Base-by-base conservation (phyloP, 2,113 vertebrate genomes). In the Morone chrysops region DNA sequence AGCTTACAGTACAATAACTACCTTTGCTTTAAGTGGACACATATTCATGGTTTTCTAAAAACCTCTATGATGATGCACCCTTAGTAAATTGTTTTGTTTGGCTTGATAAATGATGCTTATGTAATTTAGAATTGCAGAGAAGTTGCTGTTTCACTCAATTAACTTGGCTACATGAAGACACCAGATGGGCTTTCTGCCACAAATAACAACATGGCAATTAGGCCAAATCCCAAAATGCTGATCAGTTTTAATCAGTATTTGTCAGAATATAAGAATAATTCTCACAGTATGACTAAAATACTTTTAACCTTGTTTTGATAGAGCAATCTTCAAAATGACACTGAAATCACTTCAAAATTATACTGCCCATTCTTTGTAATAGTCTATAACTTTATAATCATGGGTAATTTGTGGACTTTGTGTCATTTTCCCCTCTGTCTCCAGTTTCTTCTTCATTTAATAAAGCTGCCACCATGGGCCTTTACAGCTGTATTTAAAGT, bases 181-280 rank as follows among this genome's bases (percentile, higher is more conserved):
- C 14, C 69, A 90, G 79, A 81, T 79, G 70, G 75, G 18, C 48
- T 68, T 80, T 79, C 66, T 14, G 40, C 60, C 41, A 60, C 76
- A 79, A 89, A 78, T 75, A 89, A 89, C 75, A 79, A 78, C 65
- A 78, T 51, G 51, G 31, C 75, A 85, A 87, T 83, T 84, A 86
- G 66, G 36, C 57, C 47, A 50, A 60, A 69, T 87, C 73, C 57
- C 75, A 68, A 90, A 83, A 73, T 76, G 14, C 73, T 70, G 47
- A 82, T 75, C 36, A 69, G 67, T 88, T 86, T 80, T 75, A 83
- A 88, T 82, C 60, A 76, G 59, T 51, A 20, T 53, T 40, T 78
- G 25, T 59, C 45, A 51, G 45, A 77, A 43, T 61, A 61, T 82
- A 70, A 47, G 54, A 70, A 48, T 45, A 13, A 71, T 43, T 56